Evolutionary conservation across 1,140 invertebrate genomes (phyloP).

Genomic region (Dendroctonus valens): DNA sequence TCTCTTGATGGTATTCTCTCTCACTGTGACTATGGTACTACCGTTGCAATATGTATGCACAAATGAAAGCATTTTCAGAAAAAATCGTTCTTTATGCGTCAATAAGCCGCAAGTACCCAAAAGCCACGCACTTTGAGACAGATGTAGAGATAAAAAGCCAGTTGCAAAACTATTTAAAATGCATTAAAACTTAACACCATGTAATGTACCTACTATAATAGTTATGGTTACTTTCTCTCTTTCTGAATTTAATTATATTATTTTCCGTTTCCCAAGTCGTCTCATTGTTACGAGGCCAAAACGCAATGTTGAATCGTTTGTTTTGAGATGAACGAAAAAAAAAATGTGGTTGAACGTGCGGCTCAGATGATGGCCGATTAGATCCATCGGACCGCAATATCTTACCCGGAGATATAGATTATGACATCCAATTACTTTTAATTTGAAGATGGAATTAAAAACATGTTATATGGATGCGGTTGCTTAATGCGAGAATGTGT

Average conservation of each 20-base stretch:
- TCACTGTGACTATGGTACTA: background rate
- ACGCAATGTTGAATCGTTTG: background rate
- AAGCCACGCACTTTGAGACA: background rate
- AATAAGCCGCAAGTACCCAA: background rate
- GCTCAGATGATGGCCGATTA: slow-evolving; percentile 1
- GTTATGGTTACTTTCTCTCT: slow-evolving; percentile 7
- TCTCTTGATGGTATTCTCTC: too few species aligned
- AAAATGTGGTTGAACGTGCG: slow-evolving; percentile 1
- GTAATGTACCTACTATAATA: background rate
- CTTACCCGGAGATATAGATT: background rate
- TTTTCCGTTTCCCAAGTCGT: slow-evolving; percentile 8
- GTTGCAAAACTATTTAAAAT: background rate
- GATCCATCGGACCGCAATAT: background rate
- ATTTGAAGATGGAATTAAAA: background rate
- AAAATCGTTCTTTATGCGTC: background rate
- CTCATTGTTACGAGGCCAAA: background rate
- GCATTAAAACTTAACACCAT: slow-evolving; percentile 7
- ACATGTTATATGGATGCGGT: background rate
- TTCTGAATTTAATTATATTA: slow-evolving; percentile 5
- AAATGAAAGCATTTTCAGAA: background rate
- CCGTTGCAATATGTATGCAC: background rate
- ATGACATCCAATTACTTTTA: slow-evolving; percentile 7
- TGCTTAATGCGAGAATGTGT: background rate
- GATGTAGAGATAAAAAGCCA: background rate
- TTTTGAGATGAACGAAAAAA: background rate